Percentiles rank a stretch among this genome's conserved stretches.
Evolutionary conservation across 2,113 vertebrate species (phyloP).

Genomic region (Saguinus midas): DNA sequence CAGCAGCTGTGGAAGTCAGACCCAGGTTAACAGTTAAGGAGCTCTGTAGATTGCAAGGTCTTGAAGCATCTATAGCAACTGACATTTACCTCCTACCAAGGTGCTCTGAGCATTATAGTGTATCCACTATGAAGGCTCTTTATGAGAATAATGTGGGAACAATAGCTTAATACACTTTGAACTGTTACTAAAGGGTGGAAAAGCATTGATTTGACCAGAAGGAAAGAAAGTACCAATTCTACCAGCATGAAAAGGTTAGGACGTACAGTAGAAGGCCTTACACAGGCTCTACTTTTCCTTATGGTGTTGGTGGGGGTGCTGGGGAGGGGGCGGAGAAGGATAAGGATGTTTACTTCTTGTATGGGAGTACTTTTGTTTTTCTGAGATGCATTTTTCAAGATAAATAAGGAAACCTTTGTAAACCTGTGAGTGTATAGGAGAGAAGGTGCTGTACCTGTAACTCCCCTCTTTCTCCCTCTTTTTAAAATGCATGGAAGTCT

Average conservation of each 20-base stretch:
- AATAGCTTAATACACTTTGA: background rate
- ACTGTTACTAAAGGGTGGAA: background rate
- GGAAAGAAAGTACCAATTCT: background rate
- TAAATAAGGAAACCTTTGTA: background rate
- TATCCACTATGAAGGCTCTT: background rate
- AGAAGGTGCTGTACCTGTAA: background rate
- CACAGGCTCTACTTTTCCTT: background rate
- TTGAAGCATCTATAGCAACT: background rate
- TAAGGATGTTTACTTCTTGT: background rate
- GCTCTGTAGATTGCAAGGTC: background rate
- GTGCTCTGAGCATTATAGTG: background rate
- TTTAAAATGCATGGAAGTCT: slow-evolving; percentile 4
- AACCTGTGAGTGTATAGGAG: background rate
- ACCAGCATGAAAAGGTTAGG: background rate
- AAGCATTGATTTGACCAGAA: background rate
- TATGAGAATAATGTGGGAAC: background rate
- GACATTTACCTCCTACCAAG: background rate
- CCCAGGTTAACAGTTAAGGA: background rate
- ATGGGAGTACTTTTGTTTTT: background rate
- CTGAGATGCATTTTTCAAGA: background rate
- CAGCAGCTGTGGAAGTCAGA: background rate
- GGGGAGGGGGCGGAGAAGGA: rapidly evolving
- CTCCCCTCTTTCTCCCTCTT: background rate
- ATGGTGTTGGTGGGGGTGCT: background rate
- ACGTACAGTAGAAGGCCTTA: background rate